Evolutionary conservation across 2,113 vertebrate genomes (phyloP).

Genomic region (Pongo pygmaeus): DNA sequence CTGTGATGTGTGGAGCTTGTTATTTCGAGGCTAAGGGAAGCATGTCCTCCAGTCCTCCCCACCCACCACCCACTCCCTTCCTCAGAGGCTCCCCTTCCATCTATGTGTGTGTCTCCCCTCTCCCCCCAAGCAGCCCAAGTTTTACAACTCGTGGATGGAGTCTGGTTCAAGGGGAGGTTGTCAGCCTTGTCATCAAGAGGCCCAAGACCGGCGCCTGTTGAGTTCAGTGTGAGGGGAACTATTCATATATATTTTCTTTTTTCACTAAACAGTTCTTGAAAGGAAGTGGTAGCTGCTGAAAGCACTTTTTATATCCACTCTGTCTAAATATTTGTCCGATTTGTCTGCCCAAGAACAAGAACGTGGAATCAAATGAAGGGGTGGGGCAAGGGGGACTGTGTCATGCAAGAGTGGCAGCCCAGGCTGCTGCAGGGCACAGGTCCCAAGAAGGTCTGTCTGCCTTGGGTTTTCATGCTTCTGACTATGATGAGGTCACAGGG

Average conservation of each 20-base stretch:
- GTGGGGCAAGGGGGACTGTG: background rate
- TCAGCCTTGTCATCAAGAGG: constrained; percentile 70
- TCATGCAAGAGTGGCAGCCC: background rate
- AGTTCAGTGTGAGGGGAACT: constrained; percentile 75
- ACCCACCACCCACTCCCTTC: background rate
- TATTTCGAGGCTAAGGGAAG: background rate
- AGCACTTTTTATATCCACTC: constrained; percentile 78
- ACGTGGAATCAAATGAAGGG: constrained; percentile 60
- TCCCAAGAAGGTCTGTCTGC: background rate
- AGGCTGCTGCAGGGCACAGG: background rate
- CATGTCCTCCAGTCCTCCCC: background rate
- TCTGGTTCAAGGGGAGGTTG: constrained; percentile 65
- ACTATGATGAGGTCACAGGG: background rate
- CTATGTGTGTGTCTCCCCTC: background rate
- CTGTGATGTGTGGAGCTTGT: background rate
- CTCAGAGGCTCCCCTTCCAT: constrained; percentile 46
- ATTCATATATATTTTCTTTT: constrained; percentile 81
- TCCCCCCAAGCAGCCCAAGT: constrained; percentile 49
- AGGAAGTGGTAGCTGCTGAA: constrained; percentile 78
- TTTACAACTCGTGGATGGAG: constrained; percentile 48
- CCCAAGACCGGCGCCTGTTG: constrained; percentile 63
- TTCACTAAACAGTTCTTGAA: constrained; percentile 75
- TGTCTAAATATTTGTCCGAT: constrained; percentile 85
- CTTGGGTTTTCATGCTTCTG: background rate
- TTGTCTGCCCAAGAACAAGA: constrained; percentile 72